These are phyloP conservation scores for Patella pellucida DNA, from an alignment of 2,888 invertebrate species.

Conservation along the genomic window DNA sequence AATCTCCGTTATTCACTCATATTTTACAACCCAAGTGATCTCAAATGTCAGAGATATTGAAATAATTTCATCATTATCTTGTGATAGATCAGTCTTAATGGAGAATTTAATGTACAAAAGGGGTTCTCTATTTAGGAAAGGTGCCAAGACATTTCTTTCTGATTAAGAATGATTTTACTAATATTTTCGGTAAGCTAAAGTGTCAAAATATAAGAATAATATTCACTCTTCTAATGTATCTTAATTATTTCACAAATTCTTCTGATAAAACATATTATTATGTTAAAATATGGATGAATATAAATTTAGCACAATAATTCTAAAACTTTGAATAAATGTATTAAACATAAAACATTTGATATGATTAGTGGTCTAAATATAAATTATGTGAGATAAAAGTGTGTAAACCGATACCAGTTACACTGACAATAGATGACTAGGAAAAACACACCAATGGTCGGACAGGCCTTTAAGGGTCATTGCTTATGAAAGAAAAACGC, in stretches of 20 bases:
- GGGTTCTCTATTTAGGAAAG: background rate
- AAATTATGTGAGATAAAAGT: conserved; percentile 4
- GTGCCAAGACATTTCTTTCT: background rate
- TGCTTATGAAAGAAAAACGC: conserved; percentile 8
- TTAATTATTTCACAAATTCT: no score
- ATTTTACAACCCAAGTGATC: conserved; percentile 1
- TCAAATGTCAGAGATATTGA: background rate
- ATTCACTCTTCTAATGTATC: no score
- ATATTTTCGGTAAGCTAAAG: no score
- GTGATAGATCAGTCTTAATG: background rate
- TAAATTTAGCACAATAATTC: no score
- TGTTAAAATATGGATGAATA: no score
- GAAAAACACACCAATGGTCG: conserved; percentile 8
- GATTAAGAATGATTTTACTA: no score
- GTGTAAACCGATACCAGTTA: background rate
- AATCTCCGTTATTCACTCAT: background rate
- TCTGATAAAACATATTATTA: no score
- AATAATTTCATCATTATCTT: conserved; percentile 11
- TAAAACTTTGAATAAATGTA: no score
- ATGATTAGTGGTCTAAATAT: no score
- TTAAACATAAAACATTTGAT: no score
- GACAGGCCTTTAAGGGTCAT: conserved; percentile 8
- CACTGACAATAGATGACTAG: conserved; percentile 1
- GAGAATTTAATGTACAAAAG: conserved; percentile 9
- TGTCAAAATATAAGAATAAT: no score